phyloP scores from a whole-genome alignment of 2,113 vertebrate species.

The Baryphthengus martii region DNA sequence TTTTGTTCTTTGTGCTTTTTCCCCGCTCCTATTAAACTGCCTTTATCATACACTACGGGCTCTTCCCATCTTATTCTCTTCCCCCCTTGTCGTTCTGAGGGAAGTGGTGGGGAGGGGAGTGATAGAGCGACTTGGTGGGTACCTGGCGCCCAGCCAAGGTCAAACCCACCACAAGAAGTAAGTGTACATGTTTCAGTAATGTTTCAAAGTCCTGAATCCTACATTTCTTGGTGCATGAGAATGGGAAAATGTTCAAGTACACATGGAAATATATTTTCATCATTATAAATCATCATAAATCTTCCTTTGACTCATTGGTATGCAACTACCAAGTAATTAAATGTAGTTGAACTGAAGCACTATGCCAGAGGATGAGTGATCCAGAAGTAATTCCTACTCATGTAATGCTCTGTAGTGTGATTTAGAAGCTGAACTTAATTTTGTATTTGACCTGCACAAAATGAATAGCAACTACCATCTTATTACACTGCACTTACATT shows the following conservation, averaged over 20 bases:
- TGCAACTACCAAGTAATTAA: constrained; percentile 9
- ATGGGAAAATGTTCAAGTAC: background rate
- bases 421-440: background rate
- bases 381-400: background rate
- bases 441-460: background rate
- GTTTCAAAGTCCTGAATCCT: background rate
- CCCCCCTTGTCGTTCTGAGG: too few species aligned
- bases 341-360: background rate
- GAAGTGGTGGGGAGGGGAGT: too few species aligned
- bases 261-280: background rate
- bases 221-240: background rate
- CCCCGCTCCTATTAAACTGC: too few species aligned
- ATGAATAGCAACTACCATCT: background rate
- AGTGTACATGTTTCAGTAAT: background rate
- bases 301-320: background rate
- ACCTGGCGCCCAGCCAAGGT: too few species aligned
- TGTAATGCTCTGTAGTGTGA: background rate
- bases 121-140: too few species aligned
- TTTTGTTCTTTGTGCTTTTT: too few species aligned
- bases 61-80: too few species aligned
- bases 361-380: constrained; percentile 17
- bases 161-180: too few species aligned
- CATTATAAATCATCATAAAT: background rate
- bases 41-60: too few species aligned
- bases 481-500: background rate